phyloP scores from a whole-genome alignment of 2,113 vertebrate species.

The Nothocercus nigrocapillus region DNA sequence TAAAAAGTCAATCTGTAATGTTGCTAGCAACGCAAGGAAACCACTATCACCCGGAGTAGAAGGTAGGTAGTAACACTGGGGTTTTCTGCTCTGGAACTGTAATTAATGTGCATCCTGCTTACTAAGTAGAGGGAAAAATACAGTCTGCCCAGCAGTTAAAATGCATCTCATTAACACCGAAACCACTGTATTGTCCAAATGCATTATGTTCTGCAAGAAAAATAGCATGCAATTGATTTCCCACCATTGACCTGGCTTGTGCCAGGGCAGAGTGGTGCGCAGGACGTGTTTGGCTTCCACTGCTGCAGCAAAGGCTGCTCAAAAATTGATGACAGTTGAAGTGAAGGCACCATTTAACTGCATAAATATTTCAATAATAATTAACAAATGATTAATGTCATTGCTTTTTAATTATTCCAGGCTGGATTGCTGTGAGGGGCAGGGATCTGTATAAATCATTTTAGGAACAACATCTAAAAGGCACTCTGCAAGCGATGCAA shows the following conservation, averaged over 20 bases:
- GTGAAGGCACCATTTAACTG: neutral
- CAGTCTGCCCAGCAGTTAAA: slow-evolving; percentile 53
- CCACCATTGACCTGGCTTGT: neutral
- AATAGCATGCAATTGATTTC: slow-evolving; percentile 66
- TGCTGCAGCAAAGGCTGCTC: neutral
- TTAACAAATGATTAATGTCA: slow-evolving; percentile 6
- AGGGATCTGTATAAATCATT: neutral
- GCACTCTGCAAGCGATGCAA: neutral
- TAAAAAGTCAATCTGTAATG: slow-evolving; percentile 57
- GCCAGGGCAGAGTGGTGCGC: no score
- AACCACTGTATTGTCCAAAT: slow-evolving; percentile 56
- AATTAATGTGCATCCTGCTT: slow-evolving; percentile 67
- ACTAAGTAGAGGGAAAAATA: slow-evolving; percentile 56
- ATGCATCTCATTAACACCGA: slow-evolving; percentile 66
- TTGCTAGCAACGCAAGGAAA: slow-evolving; percentile 21
- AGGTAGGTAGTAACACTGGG: slow-evolving; percentile 44
- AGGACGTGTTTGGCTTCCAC: neutral
- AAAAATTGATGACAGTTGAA: neutral
- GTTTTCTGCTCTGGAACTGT: slow-evolving; percentile 53
- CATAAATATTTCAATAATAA: slow-evolving; percentile 9
- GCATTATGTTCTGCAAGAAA: slow-evolving; percentile 47
- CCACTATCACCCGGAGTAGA: slow-evolving; percentile 54
- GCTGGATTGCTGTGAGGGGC: neutral
- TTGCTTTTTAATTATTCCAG: slow-evolving; percentile 16
- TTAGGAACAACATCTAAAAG: neutral